Base-by-base conservation (phyloP, 2,797 vertebrate genomes). In the Eidolon dupreanum region DNA sequence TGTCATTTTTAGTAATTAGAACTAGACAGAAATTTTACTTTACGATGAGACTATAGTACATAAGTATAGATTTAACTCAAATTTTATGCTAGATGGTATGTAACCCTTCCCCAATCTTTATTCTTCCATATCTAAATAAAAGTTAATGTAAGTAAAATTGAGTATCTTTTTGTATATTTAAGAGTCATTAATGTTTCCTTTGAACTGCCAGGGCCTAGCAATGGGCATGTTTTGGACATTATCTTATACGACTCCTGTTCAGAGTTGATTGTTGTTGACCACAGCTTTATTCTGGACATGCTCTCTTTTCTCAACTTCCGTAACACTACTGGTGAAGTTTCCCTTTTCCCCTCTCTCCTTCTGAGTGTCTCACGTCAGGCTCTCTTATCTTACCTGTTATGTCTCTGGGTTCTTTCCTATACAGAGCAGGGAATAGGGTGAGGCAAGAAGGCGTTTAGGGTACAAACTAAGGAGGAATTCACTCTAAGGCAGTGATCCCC, bases 11-110 rank as follows among this genome's bases (percentile, higher is more conserved):
- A 93, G n/a, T 68, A 90, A 95, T 84, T 88, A 95, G 51, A 94
- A 65, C 61, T 87, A 94, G 78, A 86, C 9, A 93, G 15, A 90
- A 87, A 93, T 77, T 90, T 96, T 93, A 77, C 22, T 91, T 93
- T 33, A 28, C 53, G 24, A 57, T 90, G 71, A 95, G 22, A 88
- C 71, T 41, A 92, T 68, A 90, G 28, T 93, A 33, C 19, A 89
- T 66, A 85, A 71, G 63, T 79, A 88, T 61, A 61, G 28, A 92
- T 85, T 81, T 92, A 88, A 93, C 65, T 85, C 55, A 83, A 90
- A 93, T 61, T 87, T 61, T 93, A 71, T 90, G 55, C 73, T 93
- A 78, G 46, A 10, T 95, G 63, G 24, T 94, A 55, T 88, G 75
- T 87, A 84, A 77, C 78, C 81, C 11, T 88, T 95, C 3, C 38